These are phyloP conservation scores for Phyllostomus discolor DNA, from an alignment of 2,113 vertebrate species.

Conservation along the genomic window DNA sequence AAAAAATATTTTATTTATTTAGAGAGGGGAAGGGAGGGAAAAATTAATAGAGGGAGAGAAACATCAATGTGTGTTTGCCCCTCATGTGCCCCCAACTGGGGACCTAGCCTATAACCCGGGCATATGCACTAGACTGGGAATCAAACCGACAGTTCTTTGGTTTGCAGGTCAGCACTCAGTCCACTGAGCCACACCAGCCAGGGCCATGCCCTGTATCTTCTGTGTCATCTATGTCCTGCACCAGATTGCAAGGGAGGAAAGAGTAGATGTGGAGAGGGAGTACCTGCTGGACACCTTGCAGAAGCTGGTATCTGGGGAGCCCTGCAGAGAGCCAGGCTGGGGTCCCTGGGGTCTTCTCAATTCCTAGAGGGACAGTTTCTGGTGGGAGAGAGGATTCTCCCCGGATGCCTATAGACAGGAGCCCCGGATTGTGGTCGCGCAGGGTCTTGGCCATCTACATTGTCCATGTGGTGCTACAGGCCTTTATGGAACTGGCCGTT, in stretches of 20 bases:
- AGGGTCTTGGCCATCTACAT: constrained; percentile 77
- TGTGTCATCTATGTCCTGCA: background rate
- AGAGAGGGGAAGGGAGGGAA: too few relatives aligned
- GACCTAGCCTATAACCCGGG: too few relatives aligned
- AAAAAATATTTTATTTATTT: too few relatives aligned
- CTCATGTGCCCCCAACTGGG: too few relatives aligned
- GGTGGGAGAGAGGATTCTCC: constrained; percentile 55
- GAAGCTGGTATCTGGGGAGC: background rate
- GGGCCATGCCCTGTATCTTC: background rate
- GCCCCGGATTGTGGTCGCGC: constrained; percentile 72
- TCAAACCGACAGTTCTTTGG: too few relatives aligned
- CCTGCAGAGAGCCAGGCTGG: background rate
- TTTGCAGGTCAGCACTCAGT: too few relatives aligned
- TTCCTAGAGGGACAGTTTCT: constrained; percentile 45
- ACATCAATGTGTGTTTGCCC: too few relatives aligned
- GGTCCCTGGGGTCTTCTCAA: background rate
- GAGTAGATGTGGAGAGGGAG: background rate
- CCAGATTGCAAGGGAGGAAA: background rate
- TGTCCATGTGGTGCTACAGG: constrained; percentile 72
- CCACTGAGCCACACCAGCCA: too few relatives aligned
- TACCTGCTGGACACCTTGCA: background rate
- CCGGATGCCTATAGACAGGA: background rate
- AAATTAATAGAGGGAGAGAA: too few relatives aligned
- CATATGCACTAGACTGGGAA: too few relatives aligned
- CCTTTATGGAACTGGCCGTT: constrained; percentile 77